A percentile compares a stretch with the other conserved stretches of the same genome.
Evolutionary conservation across 2,888 invertebrate genomes (phyloP).

Genomic region (Pseudococcus jackbeardsleyi): DNA sequence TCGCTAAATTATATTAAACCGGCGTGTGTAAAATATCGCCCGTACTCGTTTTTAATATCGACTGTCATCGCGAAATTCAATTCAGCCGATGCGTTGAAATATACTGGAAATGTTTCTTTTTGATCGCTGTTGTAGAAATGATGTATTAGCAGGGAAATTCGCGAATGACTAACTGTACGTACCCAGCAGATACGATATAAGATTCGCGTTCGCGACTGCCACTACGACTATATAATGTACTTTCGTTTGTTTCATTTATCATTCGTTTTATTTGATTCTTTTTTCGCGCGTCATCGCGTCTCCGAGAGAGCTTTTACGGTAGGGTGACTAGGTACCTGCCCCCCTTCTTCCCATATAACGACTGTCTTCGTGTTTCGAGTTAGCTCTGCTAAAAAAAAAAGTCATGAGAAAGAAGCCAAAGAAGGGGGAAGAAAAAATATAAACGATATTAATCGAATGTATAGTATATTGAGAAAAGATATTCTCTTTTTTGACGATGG

Average conservation of each 20-base stretch:
- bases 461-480: neutral
- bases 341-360: neutral
- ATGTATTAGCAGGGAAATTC: slow-evolving; percentile 23
- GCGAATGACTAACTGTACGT: slow-evolving; percentile 35
- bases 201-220: neutral
- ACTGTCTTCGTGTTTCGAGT: neutral
- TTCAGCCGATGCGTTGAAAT: slow-evolving; percentile 9
- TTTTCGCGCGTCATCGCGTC: slow-evolving; percentile 43
- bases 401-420: neutral
- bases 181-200: neutral
- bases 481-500: neutral
- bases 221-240: slow-evolving; percentile 43
- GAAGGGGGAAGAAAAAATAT: neutral
- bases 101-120: slow-evolving; percentile 30
- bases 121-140: slow-evolving; percentile 42
- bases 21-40: slow-evolving; percentile 34
- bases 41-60: slow-evolving; percentile 47
- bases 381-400: neutral
- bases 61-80: slow-evolving; percentile 40
- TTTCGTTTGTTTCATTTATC: slow-evolving; percentile 49
- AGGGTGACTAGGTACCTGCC: neutral
- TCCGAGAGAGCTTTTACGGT: neutral
- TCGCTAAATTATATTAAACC: slow-evolving; percentile 53
- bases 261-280: slow-evolving; percentile 56
- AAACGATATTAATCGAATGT: neutral